Evolutionary conservation across 2,797 vertebrate species (phyloP), one percentile per base, ranked within the genome.

Genomic region (Acanthurus leucopareius): DNA sequence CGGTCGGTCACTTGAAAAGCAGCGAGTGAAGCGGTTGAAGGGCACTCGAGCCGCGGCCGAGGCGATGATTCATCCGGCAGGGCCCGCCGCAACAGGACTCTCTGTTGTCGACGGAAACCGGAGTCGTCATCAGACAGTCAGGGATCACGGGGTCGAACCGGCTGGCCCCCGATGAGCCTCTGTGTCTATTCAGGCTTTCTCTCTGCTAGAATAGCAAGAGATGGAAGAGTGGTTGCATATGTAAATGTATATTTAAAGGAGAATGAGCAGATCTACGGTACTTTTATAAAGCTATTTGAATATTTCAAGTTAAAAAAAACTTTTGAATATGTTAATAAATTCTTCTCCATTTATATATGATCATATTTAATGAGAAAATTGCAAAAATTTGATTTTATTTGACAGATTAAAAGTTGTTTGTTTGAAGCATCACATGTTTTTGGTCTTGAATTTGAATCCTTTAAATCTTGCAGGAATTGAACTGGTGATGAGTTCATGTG

Each of bases 61-160:
- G 58, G 69, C 59, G 4, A 6, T 11, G 60, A 67, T 61, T 49
- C 62, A 61, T 57, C 64, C 20, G n/a, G 38, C 59, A 17, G 73
- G 56, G 53, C 20, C n/a, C 17, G 15, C 51, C 19, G 53, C 69
- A 51, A 56, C 70, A 61, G 35, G 67, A 69, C 81, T 35, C 65
- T 56, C 64, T 19, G 53, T 65, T 56, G 51, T 59, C 77, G 52
- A 65, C 35, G 51, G 71, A 72, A 80, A 84, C 59, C 5, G 74
- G 79, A 40, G 74, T 75, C 74, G 75, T 79, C 83, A 75, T 85
- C 74, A 47, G 67, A 71, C 44, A 4, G 62, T 48, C 54, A 5
- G 14, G 64, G 71, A 84, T 86, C 86, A 69, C 3, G 20, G 48
- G 79, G 86, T 89, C 72, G 82, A 77, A 78, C 10, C 45, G 11